Evolutionary conservation across 2,797 vertebrate genomes (phyloP), one percentile per base, ranked within the genome.

Genomic region (Pseudochaenichthys georgianus): DNA sequence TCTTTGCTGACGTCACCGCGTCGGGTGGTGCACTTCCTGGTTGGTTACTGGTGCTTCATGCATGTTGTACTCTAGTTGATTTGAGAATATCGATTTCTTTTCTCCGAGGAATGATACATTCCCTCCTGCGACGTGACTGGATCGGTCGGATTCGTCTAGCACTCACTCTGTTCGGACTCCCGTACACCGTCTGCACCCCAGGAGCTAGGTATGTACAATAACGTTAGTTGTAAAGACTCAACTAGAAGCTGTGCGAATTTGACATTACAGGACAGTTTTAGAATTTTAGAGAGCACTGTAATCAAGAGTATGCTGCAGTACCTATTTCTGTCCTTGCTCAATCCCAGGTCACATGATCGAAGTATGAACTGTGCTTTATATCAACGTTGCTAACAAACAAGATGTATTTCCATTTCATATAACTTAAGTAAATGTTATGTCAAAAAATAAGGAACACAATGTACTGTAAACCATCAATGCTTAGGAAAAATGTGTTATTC

Each of bases 161-260:
- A 3, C 65, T 96, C 9, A 87, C 91, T 41, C 62, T 96, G 0
- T 13, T 93, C 8, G 92, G 92, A 45, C 54, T 95, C 9, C 94
- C 92, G 1, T 75, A 50, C 21, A 46, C 76, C 11, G 31, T 75
- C 2, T 77, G 74, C 72, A 42, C 61, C 17, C 16, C 52, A 3
- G 88, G 77, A 65, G 23, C 66, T 1, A 87, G 90, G 95, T 95
- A 89, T 38, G 74, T 5, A 8, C 13, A 3, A 1, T 17, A n/a
- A 47, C 8, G 6, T 43, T 55, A 5, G 1, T 43, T 52, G 10
- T 6, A 5, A 13, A 54, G 1, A 10, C 19, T 52, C 8, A 16
- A 63, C 16, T 13, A 3, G 13, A 61, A 46, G 31, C 16, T 52
- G 2, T n/a, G 8, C 12, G 13, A 5, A 5, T 68, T 21, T 69